Base-by-base conservation (phyloP, 2,113 vertebrate genomes). In the Pelmatolapia mariae region DNA sequence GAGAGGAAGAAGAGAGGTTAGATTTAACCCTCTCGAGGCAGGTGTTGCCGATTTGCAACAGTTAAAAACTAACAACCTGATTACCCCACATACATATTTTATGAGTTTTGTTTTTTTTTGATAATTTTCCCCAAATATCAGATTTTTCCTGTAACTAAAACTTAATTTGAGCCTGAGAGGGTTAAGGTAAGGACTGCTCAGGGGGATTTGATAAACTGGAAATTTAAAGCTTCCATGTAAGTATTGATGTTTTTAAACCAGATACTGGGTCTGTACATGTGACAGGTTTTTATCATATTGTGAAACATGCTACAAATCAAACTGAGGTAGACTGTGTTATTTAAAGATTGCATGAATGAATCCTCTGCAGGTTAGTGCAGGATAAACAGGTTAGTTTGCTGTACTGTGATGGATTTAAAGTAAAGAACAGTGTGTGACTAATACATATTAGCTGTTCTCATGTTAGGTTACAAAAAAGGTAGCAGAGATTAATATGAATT, bases 241-340 rank as follows among this genome's bases (percentile, higher is more conserved):
- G 15, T 31, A 0, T 2, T 61, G 1, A 1, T 18, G 5, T 33
- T 61, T 61, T 61, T 31, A 33, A 1, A 33, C 15, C 16, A 33
- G 29, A 61, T 61, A 61, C 5, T 31, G 29, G 2, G 54, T 13
- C 22, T 26, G 22, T 26, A 56, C 6, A 56, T 1, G 4, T 56
- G 53, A 7, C 11, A 24, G 4, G 26, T 31, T 61, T 61, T 61
- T 31, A 61, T 31, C 15, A 31, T 61, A 29, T 59, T 59, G 56
- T 59, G 24, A 59, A 59, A 61, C 57, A 61, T 61, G 57, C 26
- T 61, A 31, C 57, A 31, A 31, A 61, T 61, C 57, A 61, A 61
- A 61, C 57, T 61, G 57, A 61, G 57, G 26, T 10, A 33, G 15
- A 61, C 29, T 18, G 57, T 61, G 29, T 61, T 61, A 18, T 61